Base-by-base conservation (phyloP, 2,113 vertebrate species). In the Monarcha castaneiventris region DNA sequence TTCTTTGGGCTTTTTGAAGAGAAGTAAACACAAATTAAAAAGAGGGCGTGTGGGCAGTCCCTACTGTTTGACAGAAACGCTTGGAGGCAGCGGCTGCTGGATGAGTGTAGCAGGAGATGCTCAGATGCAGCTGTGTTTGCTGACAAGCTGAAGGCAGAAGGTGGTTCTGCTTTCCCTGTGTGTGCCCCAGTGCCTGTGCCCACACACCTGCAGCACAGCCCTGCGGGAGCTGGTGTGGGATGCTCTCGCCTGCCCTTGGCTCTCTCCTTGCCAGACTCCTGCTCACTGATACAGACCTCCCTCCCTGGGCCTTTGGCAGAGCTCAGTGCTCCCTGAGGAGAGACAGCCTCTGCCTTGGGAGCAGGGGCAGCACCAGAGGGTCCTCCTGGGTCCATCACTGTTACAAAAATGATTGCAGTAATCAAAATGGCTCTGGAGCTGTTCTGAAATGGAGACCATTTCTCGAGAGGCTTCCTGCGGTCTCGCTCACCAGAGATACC, bases 101-200 rank as follows among this genome's bases (percentile, higher is more conserved):
- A 4, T 94, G 51, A 89, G 87, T 63, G 77, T 43, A 91, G 95
- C 75, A 94, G 58, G 72, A 77, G 88, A 58, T 89, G 76, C 89
- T 96, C 71, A 43, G 74, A 83, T 92, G 54, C 43, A 73, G 63
- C 95, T 62, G 75, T 96, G 93, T 95, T 96, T 97, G 95, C 97
- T 12, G 19, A 79, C 96, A 96, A 95, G 87, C 86, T 14, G 37
- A 37, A 37, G 37, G 7, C 56, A 93, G 71, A 87, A 81, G 86
- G n/a, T 74, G 61, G 51, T 59, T 95, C 79, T 96, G 84, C 89
- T 93, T 97, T 93, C 82, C 78, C 80, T 6, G 54, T 43, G 44
- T 6, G 82, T 29, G 72, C 66, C 72, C 35, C 64, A 69, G 64
- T 64, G 37, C 3, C 0, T 22, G 66, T 13, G 33, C 41, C 46